Evolutionary conservation across 2,888 invertebrate species (phyloP), one percentile per base, ranked within the genome.

Genomic region (Polyommatus icarus): DNA sequence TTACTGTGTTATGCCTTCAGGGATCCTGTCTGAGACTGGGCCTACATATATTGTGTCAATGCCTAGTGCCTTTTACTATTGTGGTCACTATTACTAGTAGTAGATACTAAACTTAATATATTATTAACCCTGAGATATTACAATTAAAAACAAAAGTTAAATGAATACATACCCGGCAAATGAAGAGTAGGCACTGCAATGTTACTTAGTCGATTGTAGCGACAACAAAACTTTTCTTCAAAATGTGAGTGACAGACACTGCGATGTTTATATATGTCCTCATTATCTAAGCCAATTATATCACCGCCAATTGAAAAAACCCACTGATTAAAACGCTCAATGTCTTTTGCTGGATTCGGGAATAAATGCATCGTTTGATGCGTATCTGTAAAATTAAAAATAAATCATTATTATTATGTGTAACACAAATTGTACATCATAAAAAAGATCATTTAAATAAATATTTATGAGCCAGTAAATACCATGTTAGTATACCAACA

Each of bases 191-290:
- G 82, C 6, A 82, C 77, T 29, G 82, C 82, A 78, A 79, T 81
- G 15, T 80, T 81, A 61, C 81, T 80, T 12, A 84, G 59, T 40
- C 77, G 78, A 76, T 82, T 82, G 36, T 78, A 76, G 0, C 82
- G 78, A 18, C 80, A 81, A 20, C 76, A 76, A 79, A 80, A 82
- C 78, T 81, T 81, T 61, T 77, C 32, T 79, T 82, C 83, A 76
- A 83, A 84, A 57, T 84, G 84, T 61, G 15, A 12, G 76, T 79
- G 82, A 75, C 84, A 84, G 0, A 84, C 80, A 57, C 82, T 77
- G 20, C 82, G 80, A 61, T 80, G 77, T 75, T 82, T 82, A 57
- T 73, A 81, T 32, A 83, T 82, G 15, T 50, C 71, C 4, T 79
- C 46, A 78, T 83, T 81, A 20, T 78, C 77, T 24, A 83, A 76